These are phyloP conservation scores for Hydractinia echinata DNA, from an alignment of 30 jellyfish, hydroid and myxozoan species.

Conservation along the genomic window DNA sequence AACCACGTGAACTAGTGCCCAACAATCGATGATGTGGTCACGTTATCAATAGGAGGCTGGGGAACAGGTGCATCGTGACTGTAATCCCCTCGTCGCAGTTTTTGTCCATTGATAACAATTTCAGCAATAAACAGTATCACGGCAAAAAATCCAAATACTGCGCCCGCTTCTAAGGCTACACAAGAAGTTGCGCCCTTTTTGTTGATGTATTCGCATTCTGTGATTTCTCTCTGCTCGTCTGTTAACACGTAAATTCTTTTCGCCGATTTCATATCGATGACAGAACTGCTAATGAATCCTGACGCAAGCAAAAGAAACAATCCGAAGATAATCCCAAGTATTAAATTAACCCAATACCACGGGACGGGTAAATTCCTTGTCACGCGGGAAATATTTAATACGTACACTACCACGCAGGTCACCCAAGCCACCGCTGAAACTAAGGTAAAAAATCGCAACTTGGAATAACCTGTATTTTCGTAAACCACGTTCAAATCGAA, in stretches of 20 bases:
- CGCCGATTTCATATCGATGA: conserved; percentile 35
- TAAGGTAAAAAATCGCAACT: conserved; percentile 57
- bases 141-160: conserved; percentile 67
- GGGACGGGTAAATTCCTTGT: conserved; percentile 76
- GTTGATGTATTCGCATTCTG: conserved; percentile 58
- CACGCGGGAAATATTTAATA: conserved; percentile 45
- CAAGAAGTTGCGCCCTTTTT: conserved; percentile 58
- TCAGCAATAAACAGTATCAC: conserved; percentile 41
- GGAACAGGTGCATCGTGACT: conserved; percentile 23
- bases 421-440: conserved; percentile 64
- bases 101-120: conserved; percentile 45
- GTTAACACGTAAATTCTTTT: conserved; percentile 39
- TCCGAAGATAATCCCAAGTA: conserved; percentile 42
- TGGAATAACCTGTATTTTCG: conserved; percentile 54
- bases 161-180: conserved; percentile 59
- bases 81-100: conserved; percentile 43
- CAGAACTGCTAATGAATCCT: conserved; percentile 51
- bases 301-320: conserved; percentile 51
- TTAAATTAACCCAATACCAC: conserved; percentile 69
- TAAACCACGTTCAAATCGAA: conserved; percentile 44
- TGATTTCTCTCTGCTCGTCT: conserved; percentile 35
- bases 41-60: conserved; percentile 1
- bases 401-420: conserved; percentile 36
- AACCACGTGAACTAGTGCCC: not conserved
- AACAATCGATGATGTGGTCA: conserved; percentile 18